Evolutionary conservation across 2,113 vertebrate genomes (phyloP).

Genomic region (Lampris megalopsis): DNA sequence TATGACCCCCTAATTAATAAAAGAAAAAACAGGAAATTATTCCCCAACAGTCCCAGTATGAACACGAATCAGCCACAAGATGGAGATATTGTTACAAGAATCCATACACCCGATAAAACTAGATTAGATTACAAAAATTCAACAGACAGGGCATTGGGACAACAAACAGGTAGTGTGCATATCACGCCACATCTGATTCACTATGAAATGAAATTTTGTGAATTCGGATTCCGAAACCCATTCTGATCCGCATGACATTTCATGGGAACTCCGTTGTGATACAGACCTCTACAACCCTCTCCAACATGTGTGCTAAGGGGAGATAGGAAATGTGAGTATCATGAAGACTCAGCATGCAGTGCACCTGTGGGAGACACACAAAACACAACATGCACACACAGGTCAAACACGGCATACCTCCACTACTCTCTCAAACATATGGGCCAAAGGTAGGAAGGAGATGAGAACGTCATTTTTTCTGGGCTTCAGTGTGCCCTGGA

Average conservation of each 20-base stretch:
- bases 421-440: constrained; percentile 97
- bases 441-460: constrained; percentile 96
- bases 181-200: too few relatives aligned
- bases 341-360: constrained; percentile 78
- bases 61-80: neutral
- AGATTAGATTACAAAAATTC: too few relatives aligned
- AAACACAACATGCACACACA: constrained; percentile 64
- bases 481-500: constrained; percentile 77
- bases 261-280: constrained; percentile 1
- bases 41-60: neutral
- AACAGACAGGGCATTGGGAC: too few relatives aligned
- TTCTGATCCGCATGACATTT: neutral
- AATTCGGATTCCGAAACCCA: too few relatives aligned
- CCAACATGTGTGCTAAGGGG: constrained; percentile 98
- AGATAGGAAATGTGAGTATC: constrained; percentile 95
- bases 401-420: constrained; percentile 85
- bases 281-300: constrained; percentile 94
- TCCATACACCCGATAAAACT: neutral
- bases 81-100: neutral
- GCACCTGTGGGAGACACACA: constrained; percentile 82
- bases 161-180: neutral
- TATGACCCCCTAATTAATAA: constrained; percentile 83
- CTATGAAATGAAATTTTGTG: too few relatives aligned
- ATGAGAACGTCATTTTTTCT: constrained; percentile 87
- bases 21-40: neutral